These are phyloP conservation scores for Sebastes oblongus DNA, from an alignment of 2,797 vertebrate genomes.

Conservation along the genomic window DNA sequence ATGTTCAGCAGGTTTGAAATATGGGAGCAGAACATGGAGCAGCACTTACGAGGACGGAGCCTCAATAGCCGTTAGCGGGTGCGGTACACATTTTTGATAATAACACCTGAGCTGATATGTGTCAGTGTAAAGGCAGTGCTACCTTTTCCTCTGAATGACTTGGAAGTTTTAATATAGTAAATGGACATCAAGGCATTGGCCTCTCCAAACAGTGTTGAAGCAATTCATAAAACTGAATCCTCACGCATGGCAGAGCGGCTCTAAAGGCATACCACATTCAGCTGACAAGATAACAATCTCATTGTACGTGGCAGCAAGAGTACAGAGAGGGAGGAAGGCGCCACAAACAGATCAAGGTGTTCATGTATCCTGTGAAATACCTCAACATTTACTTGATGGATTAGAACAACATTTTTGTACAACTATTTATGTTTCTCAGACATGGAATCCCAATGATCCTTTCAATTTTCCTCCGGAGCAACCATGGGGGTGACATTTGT, in stretches of 20 bases:
- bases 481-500: no score
- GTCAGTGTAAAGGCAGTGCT: no score
- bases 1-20: no score
- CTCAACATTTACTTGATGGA: background rate
- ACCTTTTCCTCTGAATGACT: no score
- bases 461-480: background rate
- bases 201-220: background rate
- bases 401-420: background rate
- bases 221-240: background rate
- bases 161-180: no score
- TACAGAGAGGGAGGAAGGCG: background rate
- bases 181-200: background rate
- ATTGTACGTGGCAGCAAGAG: background rate
- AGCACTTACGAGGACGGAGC: no score
- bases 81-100: no score
- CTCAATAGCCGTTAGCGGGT: no score
- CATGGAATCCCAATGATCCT: background rate
- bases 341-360: background rate
- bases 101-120: no score
- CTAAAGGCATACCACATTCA: constrained; percentile 81
- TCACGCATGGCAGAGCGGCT: background rate
- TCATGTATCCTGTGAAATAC: background rate
- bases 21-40: no score
- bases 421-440: background rate
- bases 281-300: constrained; percentile 80